Base-by-base conservation (phyloP, 1,140 invertebrate genomes). In the Hycleus phaleratus region DNA sequence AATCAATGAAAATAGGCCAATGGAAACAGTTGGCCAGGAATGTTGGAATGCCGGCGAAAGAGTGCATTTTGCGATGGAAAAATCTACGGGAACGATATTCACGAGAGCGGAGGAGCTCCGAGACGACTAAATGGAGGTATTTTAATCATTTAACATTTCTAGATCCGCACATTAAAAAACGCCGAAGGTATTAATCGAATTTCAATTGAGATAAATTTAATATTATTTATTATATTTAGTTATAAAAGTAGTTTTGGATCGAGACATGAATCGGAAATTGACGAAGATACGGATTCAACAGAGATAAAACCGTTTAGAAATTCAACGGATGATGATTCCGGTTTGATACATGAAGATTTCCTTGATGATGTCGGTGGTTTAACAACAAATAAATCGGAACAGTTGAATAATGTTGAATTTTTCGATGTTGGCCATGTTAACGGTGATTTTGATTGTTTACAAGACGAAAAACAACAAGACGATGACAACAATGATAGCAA, bases 11-110 rank as follows among this genome's bases (percentile, higher is more conserved):
- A 53, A 24, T 54, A n/a, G 42, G 57, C 53, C 39, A 44, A n/a
- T 63, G 61, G 61, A 54, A 57, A 11, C 42, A 60, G 44, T 38
- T 63, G n/a, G 49, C 58, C 0, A 58, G 55, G 54, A 12, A 11
- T 2, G 26, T 63, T 42, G 55, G 51, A 26, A 48, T 53, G 18
- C 47, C 61, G 46, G 61, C 47, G 25, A 48, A 50, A 47, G 61
- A 63, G 11, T 63, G 61, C 54, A 42, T 48, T 42, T 49, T 43
- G 7, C 50, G 54, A 24, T 63, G 61, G 61, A 60, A 49, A 46
- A 63, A 40, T 3, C 46, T 63, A 11, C 48, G 61, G 9, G 61
- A 63, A 51, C 38, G 52, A 42, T 63, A 63, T 46, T 47, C 48
- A 2, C 56, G 54, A 26, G 61, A 63, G 51, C 47, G 61, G 32